phyloP scores from a whole-genome alignment of 2,888 invertebrate species.

The Hymenopus coronatus region DNA sequence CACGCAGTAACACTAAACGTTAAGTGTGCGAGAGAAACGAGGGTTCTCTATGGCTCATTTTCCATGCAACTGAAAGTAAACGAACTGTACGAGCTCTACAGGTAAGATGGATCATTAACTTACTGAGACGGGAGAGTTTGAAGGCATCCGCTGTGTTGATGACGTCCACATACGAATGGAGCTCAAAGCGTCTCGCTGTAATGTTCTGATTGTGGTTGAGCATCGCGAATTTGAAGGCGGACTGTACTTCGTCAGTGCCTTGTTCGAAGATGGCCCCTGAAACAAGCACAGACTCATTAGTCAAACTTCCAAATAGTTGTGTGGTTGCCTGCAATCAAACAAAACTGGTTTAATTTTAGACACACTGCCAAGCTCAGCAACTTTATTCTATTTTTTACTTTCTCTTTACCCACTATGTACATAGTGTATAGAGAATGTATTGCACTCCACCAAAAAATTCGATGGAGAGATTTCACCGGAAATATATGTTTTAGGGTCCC shows the following conservation, averaged over 20 bases:
- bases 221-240: conserved; percentile 90
- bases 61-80: background rate
- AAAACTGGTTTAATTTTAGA: no score
- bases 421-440: no score
- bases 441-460: no score
- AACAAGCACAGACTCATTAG: conserved; percentile 37
- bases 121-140: conserved; percentile 86
- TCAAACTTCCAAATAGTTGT: background rate
- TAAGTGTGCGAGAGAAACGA: no score
- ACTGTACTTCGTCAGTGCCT: conserved; percentile 87
- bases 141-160: conserved; percentile 92
- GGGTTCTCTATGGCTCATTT: background rate
- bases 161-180: conserved; percentile 86
- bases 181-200: conserved; percentile 72
- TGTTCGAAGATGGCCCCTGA: conserved; percentile 90
- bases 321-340: no score
- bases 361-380: no score
- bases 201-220: conserved; percentile 82
- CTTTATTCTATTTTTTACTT: no score
- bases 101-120: conserved; percentile 50
- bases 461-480: no score
- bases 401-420: no score
- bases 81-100: no score
- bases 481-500: no score
- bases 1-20: no score